Percentiles rank a stretch among this genome's conserved stretches.
phyloP scores from a whole-genome alignment of 2,888 invertebrate genomes.

The Megaustenia siamemsis region DNA sequence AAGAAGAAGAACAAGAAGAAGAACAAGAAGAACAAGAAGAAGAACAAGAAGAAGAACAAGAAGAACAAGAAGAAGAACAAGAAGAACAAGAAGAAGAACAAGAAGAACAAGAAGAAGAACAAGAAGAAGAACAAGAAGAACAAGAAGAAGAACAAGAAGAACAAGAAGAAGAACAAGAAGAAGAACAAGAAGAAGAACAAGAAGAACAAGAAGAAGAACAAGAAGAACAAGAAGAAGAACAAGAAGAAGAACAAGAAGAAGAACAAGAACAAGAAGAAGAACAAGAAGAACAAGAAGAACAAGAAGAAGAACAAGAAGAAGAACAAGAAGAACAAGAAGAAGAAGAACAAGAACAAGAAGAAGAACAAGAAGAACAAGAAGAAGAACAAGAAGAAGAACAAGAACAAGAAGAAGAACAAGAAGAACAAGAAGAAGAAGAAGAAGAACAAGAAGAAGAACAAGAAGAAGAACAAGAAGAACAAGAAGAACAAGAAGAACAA shows the following conservation, averaged over 20 bases:
- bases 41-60: neutral
- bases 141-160: conserved; percentile 28
- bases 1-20: neutral
- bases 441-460: conserved; percentile 8
- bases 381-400: neutral
- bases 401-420: neutral
- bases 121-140: conserved; percentile 10
- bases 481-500: neutral
- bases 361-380: neutral
- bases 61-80: neutral
- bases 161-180: conserved; percentile 18
- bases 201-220: neutral
- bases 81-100: conserved; percentile 1
- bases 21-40: conserved; percentile 1
- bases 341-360: neutral
- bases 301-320: conserved; percentile 16
- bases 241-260: conserved; percentile 31
- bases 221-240: conserved; percentile 17
- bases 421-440: neutral
- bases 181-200: conserved; percentile 21
- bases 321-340: conserved; percentile 18
- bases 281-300: conserved; percentile 21
- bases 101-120: neutral
- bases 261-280: conserved; percentile 9
- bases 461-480: neutral